phyloP scores from a whole-genome alignment of 1,140 invertebrate species.

The Solenopsis fugax region DNA sequence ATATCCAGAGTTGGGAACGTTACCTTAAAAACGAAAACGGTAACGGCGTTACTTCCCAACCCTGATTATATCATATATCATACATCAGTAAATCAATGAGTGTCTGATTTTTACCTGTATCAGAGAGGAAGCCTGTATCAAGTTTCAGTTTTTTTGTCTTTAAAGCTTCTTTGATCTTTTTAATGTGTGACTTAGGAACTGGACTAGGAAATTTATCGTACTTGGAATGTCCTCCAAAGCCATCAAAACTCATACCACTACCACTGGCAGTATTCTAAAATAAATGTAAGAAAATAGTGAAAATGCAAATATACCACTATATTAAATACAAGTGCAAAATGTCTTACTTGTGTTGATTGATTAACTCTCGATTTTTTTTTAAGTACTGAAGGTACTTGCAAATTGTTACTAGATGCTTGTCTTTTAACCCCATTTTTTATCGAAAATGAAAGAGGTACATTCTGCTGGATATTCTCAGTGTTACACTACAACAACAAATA shows the following conservation, averaged over 20 bases:
- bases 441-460: too few species aligned
- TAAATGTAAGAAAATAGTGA: neutral
- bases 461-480: constrained; percentile 15
- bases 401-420: neutral
- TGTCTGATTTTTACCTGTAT: constrained; percentile 59
- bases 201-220: constrained; percentile 77
- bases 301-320: neutral
- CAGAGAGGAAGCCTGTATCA: constrained; percentile 39
- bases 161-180: constrained; percentile 57
- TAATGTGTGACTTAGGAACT: neutral
- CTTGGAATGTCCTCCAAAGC: constrained; percentile 82
- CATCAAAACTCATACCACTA: constrained; percentile 74
- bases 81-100: constrained; percentile 42
- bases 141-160: constrained; percentile 69
- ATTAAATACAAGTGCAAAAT: constrained; percentile 18
- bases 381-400: constrained; percentile 53
- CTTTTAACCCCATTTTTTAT: neutral
- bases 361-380: constrained; percentile 63
- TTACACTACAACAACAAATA: constrained; percentile 11
- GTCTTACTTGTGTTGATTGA: neutral
- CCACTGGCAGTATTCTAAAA: neutral
- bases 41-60: too few species aligned
- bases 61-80: too few species aligned
- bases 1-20: too few species aligned
- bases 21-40: too few species aligned